Evolutionary conservation across 2,797 vertebrate genomes (phyloP), one percentile per base, ranked within the genome.

Genomic region (Poeciliopsis paucimaculata): DNA sequence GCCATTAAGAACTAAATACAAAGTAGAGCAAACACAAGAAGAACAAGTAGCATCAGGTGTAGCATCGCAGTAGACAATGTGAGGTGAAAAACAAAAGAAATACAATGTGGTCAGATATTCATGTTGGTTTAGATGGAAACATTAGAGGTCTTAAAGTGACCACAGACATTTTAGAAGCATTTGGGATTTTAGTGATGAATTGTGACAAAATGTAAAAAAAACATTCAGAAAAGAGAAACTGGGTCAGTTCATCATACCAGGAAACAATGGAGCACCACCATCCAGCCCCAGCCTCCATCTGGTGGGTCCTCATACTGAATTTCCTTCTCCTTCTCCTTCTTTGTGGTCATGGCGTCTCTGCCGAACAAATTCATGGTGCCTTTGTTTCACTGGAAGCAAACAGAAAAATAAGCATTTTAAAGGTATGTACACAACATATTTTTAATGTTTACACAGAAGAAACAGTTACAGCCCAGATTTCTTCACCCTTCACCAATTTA

Each of bases 191-290:
- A 34, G 12, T 51, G 55, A 77, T 4, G 34, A 70, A n/a, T 43
- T 70, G 36, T 43, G 41, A 77, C 51, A n/a, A 26, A 39, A 36
- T 12, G 15, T 36, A 5, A 12, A 57, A 46, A 34, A 15, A 66
- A 11, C 75, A 28, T 15, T 9, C n/a, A 6, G 46, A 45, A 12
- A 20, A 15, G 75, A 47, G 16, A 43, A 64, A 2, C 55, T 0
- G 12, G 18, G 26, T 73, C 6, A 76, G 28, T 3, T 76, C 16
- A 18, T 82, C 95, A 84, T 94, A 99, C 98, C 96, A 99, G 91
- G 87, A 99, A 99, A 91, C 97, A 98, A 89, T 98, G 97, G 2
- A 98, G 53, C 79, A 98, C 96, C 34, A 97, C 96, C 95, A 96
- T 96, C 97, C 97, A 98, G 39, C 97, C 97, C 96, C 97, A 97